Conservation (phyloP, 2,113 vertebrate species). For the Acrocephalus kingi region DNA sequence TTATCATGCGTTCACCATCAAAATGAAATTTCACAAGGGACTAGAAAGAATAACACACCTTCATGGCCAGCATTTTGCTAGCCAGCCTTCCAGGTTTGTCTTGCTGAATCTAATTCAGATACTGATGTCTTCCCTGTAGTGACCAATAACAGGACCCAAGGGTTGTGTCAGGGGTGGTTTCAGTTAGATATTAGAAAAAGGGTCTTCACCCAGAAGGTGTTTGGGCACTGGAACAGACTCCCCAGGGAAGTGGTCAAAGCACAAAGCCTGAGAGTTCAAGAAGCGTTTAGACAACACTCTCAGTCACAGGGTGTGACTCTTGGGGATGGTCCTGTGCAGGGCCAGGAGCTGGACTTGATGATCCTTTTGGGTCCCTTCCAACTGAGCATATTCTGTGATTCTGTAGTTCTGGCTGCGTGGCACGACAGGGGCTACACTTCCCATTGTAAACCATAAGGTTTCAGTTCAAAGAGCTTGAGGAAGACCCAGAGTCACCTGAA, state of each 20-base stretch:
- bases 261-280: not conserved
- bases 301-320: not conserved
- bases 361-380: not conserved
- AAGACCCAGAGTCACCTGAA: not conserved
- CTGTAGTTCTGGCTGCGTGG: not conserved
- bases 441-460: not conserved
- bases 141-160: not conserved
- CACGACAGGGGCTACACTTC: rapidly evolving
- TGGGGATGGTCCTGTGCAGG: not conserved
- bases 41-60: not conserved
- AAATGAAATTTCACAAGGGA: not conserved
- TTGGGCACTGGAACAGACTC: not conserved
- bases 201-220: not conserved
- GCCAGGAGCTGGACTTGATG: not conserved
- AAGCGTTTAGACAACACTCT: not conserved
- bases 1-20: rapidly evolving
- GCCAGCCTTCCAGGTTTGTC: not conserved
- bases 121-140: not conserved
- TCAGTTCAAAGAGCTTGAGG: not conserved
- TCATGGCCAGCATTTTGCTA: rapidly evolving
- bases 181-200: not conserved
- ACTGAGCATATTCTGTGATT: not conserved
- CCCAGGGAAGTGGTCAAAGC: not conserved
- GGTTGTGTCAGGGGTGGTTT: not conserved
- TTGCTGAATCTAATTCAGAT: not conserved